Evolutionary conservation across 2,113 vertebrate species (phyloP), one percentile per base, ranked within the genome.

Genomic region (Triplophysa tibetana): DNA sequence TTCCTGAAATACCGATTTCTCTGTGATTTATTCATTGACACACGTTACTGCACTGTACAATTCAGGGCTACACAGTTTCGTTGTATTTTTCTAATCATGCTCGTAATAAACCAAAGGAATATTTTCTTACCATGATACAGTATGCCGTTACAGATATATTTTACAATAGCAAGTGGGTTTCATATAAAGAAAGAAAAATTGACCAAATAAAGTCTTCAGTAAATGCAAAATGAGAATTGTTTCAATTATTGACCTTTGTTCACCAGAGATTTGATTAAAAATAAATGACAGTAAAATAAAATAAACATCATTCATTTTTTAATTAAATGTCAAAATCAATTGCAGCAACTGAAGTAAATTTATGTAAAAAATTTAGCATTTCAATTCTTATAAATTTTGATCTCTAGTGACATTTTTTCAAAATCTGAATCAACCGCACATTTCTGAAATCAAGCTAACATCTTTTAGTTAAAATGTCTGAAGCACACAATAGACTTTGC

Each of bases 41-140:
- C n/a, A 56, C 29, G 11, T 54, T 54, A 56, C 52, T 38, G 45
- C 26, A 69, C 45, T 54, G 33, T 8, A 78, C 26, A 8, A 13
- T 61, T 48, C 24, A 56, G 29, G n/a, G 72, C n/a, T 43, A 63
- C 56, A 43, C 10, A 29, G 60, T 64, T 79, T 52, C 60, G 48
- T 75, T 58, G 58, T 90, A 88, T 92, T 90, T 91, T 92, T 91
- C 82, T 91, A 79, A 77, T 19, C 80, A 58, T 1, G 70, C 21
- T 88, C 90, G 89, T 85, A 74, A 80, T 86, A 84, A 89, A 90
- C 89, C 89, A 91, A 92, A 92, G 19, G 56, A 54, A 24, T 89
- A 91, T 91, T 91, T 93, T 92, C 83, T 77, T 89, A 81, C 66
- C 48, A 56, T 78, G 17, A 63, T 76, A 52, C 43, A 67, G 82